phyloP scores from a whole-genome alignment of 2,888 invertebrate species.

The Nymphalis polychloros region DNA sequence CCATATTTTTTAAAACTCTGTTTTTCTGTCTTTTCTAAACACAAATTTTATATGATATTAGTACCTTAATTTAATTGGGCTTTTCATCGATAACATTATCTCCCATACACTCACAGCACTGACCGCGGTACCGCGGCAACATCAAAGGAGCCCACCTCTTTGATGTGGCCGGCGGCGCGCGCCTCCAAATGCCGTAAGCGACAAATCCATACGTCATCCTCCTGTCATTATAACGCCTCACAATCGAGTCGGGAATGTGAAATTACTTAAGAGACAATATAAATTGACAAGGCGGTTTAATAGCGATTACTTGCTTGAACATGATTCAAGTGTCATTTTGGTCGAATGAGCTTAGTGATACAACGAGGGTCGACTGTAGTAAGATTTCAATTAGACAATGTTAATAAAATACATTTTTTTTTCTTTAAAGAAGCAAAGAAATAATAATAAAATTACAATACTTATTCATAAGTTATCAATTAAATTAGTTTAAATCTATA shows the following conservation, averaged over 20 bases:
- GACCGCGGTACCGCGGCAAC: constrained; percentile 74
- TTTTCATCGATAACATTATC: constrained; percentile 41
- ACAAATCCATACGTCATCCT: constrained; percentile 82
- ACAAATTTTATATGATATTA: neutral
- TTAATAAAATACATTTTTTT: neutral
- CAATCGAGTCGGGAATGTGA: constrained; percentile 78
- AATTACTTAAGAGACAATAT: constrained; percentile 81
- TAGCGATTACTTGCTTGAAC: constrained; percentile 63
- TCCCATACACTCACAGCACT: constrained; percentile 51
- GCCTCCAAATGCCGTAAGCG: constrained; percentile 81
- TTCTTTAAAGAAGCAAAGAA: neutral
- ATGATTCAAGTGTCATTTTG: constrained; percentile 42
- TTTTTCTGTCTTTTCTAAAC: neutral
- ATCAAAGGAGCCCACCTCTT: constrained; percentile 81
- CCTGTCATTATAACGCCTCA: constrained; percentile 81
- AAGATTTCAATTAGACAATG: constrained; percentile 25
- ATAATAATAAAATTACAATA: no score
- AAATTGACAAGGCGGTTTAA: constrained; percentile 78
- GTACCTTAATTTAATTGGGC: neutral
- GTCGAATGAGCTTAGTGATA: constrained; percentile 24
- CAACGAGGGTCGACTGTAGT: constrained; percentile 23
- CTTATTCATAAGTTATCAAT: no score
- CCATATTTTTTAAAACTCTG: no score
- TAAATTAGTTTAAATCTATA: no score
- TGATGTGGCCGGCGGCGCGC: constrained; percentile 81